phyloP scores from a whole-genome alignment of 2,888 invertebrate species.

The Monoplex corrugatus region DNA sequence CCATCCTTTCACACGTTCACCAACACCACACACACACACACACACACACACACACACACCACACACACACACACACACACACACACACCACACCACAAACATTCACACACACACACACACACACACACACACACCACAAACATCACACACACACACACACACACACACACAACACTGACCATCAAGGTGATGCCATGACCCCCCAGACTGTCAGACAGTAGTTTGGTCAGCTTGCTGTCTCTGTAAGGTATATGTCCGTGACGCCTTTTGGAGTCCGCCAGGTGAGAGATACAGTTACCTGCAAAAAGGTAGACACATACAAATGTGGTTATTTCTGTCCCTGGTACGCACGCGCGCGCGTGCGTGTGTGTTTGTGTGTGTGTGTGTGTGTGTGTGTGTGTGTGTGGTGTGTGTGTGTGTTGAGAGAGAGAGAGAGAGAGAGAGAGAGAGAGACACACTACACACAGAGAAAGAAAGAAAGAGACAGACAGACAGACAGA shows the following conservation, averaged over 20 bases:
- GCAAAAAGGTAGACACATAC: constrained; percentile 48
- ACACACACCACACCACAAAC: no score
- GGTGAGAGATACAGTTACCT: constrained; percentile 97
- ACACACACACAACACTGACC: constrained; percentile 84
- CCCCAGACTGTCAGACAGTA: constrained; percentile 94
- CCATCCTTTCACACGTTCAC: no score
- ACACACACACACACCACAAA: constrained; percentile 28
- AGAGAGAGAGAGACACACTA: not conserved
- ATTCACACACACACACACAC: no score
- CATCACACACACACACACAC: constrained; percentile 42
- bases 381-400: no score
- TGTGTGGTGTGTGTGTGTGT: no score
- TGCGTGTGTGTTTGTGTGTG: no score
- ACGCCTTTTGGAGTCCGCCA: constrained; percentile 86
- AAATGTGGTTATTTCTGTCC: no score
- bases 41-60: not conserved
- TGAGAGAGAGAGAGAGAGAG: no score
- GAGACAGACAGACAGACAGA: not conserved
- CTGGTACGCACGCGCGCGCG: no score
- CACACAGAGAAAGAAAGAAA: not conserved
- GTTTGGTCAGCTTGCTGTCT: constrained; percentile 95
- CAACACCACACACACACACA: not conserved
- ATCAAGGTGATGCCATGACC: constrained; percentile 97
- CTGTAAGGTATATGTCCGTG: constrained; percentile 95
- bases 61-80: no score